Evolutionary conservation across 2,797 vertebrate genomes (phyloP).

Genomic region (Columba guinea): DNA sequence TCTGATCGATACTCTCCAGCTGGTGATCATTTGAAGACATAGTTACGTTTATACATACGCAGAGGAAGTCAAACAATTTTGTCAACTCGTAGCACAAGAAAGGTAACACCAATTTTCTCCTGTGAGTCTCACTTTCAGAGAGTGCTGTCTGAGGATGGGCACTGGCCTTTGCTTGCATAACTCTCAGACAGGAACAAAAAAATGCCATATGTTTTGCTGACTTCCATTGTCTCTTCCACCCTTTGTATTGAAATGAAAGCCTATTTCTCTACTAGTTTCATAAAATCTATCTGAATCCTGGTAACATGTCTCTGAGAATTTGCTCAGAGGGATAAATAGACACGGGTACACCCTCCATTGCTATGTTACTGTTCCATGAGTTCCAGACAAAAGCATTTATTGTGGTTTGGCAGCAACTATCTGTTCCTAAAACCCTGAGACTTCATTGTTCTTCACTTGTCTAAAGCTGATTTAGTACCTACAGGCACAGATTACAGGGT

Average conservation of each 20-base stretch:
- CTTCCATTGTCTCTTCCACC: conserved; percentile 38
- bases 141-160: background rate
- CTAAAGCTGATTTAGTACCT: conserved; percentile 45
- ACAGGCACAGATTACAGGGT: background rate
- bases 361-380: conserved; percentile 62
- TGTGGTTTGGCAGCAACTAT: conserved; percentile 62
- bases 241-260: conserved; percentile 37
- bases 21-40: background rate
- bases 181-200: background rate
- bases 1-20: background rate
- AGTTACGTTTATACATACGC: background rate
- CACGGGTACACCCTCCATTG: conserved; percentile 59
- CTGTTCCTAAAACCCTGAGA: conserved; percentile 42
- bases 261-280: conserved; percentile 36
- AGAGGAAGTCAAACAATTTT: background rate
- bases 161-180: conserved; percentile 17
- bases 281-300: conserved; percentile 33
- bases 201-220: background rate
- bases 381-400: conserved; percentile 66
- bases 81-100: background rate
- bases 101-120: background rate
- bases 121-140: background rate
- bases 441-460: conserved; percentile 49
- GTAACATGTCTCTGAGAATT: conserved; percentile 52
- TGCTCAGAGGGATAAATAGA: conserved; percentile 48